These are phyloP conservation scores for Sterrhoptilus dennistouni DNA, from an alignment of 2,113 vertebrate genomes.

Conservation along the genomic window DNA sequence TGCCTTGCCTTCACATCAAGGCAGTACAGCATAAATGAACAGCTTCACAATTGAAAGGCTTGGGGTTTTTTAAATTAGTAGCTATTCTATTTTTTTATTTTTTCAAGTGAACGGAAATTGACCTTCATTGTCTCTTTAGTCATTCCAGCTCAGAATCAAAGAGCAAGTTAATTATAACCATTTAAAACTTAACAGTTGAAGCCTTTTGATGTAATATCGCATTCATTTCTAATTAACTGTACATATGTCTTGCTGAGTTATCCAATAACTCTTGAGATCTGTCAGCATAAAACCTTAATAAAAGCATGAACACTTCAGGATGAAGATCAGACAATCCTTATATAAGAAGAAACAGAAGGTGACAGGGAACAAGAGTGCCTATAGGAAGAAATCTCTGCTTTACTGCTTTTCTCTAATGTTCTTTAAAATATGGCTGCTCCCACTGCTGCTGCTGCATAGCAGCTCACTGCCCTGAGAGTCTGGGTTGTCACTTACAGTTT, in stretches of 20 bases:
- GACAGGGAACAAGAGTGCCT: neutral
- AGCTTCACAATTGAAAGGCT: neutral
- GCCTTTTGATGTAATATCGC: slow-evolving; percentile 66
- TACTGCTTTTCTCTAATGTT: neutral
- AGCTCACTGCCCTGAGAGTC: neutral
- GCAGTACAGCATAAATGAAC: slow-evolving; percentile 20
- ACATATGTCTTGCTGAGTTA: slow-evolving; percentile 62
- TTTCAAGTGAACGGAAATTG: slow-evolving; percentile 64
- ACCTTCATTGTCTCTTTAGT: slow-evolving; percentile 66
- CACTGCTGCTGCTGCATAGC: neutral
- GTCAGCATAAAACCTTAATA: slow-evolving; percentile 58
- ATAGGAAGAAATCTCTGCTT: neutral
- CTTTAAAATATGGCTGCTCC: neutral
- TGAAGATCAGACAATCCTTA: slow-evolving; percentile 34
- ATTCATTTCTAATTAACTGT: slow-evolving; percentile 72
- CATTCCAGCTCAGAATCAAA: slow-evolving; percentile 65
- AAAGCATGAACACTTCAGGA: slow-evolving; percentile 46
- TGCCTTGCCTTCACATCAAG: slow-evolving; percentile 40
- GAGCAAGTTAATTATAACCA: slow-evolving; percentile 70
- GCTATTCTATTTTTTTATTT: slow-evolving; percentile 16
- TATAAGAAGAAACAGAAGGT: slow-evolving; percentile 33
- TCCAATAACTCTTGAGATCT: slow-evolving; percentile 50
- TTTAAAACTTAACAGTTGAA: slow-evolving; percentile 70
- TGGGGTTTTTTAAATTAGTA: slow-evolving; percentile 11
- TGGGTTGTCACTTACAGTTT: neutral